Evolutionary conservation across 2,888 invertebrate species (phyloP).

Genomic region (Gryllus longicercus): DNA sequence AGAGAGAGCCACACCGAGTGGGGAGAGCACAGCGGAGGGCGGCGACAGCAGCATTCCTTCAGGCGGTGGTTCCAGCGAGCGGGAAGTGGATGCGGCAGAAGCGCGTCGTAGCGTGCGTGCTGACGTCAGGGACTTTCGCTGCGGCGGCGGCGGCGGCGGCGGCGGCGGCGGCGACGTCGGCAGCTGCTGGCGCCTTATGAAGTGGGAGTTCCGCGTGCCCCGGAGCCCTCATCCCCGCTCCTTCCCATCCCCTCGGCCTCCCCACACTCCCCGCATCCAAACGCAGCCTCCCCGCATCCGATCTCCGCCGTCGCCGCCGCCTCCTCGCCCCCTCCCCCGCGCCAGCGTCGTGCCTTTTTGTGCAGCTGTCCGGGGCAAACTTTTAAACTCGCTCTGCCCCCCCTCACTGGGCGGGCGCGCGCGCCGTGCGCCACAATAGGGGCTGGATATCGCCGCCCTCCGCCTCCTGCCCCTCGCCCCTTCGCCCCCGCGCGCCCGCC

Average conservation of each 20-base stretch:
- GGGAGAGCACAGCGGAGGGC: too few relatives aligned
- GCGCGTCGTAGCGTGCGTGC: too few relatives aligned
- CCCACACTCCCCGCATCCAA: background rate
- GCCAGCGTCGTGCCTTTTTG: background rate
- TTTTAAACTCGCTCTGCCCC: background rate
- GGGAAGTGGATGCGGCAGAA: too few relatives aligned
- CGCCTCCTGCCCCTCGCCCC: background rate
- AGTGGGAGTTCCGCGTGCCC: background rate
- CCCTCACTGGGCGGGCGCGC: background rate
- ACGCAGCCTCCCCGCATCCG: too few relatives aligned
- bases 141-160: too few relatives aligned
- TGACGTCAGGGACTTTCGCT: too few relatives aligned
- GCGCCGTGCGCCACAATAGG: background rate
- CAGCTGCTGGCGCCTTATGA: conserved; percentile 1
- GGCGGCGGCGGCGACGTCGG: background rate
- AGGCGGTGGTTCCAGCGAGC: too few relatives aligned
- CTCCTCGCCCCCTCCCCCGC: background rate
- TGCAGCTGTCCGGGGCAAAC: background rate
- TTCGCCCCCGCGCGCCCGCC: background rate
- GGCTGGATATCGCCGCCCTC: background rate
- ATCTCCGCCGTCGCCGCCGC: background rate
- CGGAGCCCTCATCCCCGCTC: background rate
- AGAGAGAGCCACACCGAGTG: too few relatives aligned
- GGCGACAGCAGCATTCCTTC: too few relatives aligned
- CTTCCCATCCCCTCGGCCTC: background rate